A percentile compares a stretch with the other conserved stretches of the same genome.
These are phyloP conservation scores for Macrosteles quadrilineatus DNA, from an alignment of 1,140 invertebrate species.

Conservation along the genomic window DNA sequence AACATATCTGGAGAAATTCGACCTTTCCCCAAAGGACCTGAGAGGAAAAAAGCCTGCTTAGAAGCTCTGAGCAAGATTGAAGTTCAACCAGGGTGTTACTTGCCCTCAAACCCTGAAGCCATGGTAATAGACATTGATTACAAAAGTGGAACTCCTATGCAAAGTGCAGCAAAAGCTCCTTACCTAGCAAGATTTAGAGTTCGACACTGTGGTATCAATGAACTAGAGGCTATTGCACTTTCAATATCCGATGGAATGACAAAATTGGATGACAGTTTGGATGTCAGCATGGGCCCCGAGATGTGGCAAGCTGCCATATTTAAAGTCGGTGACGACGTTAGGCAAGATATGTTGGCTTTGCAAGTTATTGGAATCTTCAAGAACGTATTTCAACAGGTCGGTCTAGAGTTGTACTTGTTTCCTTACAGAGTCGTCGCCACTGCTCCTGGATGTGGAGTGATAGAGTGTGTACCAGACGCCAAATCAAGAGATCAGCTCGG, in stretches of 20 bases:
- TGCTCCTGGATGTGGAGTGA: slow-evolving; percentile 97
- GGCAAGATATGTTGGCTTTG: slow-evolving; percentile 97
- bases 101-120: slow-evolving; percentile 98
- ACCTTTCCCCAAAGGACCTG: slow-evolving; percentile 85
- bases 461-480: slow-evolving; percentile 98
- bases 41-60: slow-evolving; percentile 92
- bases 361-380: slow-evolving; percentile 98
- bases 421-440: slow-evolving; percentile 99
- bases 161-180: slow-evolving; percentile 98
- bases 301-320: slow-evolving; percentile 98
- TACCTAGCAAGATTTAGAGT: slow-evolving; percentile 95
- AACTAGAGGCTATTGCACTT: slow-evolving; percentile 83
- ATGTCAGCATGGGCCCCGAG: slow-evolving; percentile 62
- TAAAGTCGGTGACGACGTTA: slow-evolving; percentile 97
- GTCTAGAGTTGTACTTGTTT: slow-evolving; percentile 92
- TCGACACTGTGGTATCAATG: slow-evolving; percentile 86
- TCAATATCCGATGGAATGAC: slow-evolving; percentile 58
- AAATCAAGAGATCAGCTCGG: slow-evolving; percentile 98
- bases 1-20: slow-evolving; percentile 94
- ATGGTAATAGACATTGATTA: slow-evolving; percentile 98
- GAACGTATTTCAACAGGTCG: slow-evolving; percentile 95
- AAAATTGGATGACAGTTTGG: slow-evolving; percentile 44
- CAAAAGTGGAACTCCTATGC: slow-evolving; percentile 97
- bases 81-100: slow-evolving; percentile 92
- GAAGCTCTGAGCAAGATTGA: slow-evolving; percentile 84